Evolutionary conservation across 1,140 invertebrate genomes (phyloP).

Genomic region (Battus philenor): DNA sequence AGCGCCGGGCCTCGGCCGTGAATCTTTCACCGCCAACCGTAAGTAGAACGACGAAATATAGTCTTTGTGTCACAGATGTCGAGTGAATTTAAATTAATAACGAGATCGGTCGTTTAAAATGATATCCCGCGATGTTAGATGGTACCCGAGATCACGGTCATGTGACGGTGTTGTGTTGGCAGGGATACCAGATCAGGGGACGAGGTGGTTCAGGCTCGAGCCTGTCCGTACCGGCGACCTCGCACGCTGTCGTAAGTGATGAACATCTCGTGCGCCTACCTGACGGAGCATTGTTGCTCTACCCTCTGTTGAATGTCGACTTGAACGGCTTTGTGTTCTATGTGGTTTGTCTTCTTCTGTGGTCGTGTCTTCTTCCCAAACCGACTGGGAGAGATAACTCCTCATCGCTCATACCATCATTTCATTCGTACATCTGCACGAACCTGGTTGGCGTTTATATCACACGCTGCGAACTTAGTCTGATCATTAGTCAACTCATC

Average conservation of each 20-base stretch:
- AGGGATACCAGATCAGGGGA: constrained; percentile 69
- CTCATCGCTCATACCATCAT: constrained; percentile 54
- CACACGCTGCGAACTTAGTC: constrained; percentile 36
- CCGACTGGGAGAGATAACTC: constrained; percentile 56
- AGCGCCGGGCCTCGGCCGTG: constrained; percentile 87
- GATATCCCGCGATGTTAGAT: not conserved
- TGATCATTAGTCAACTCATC: constrained; percentile 50
- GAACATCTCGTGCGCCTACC: constrained; percentile 38
- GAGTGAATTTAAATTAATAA: too few species aligned
- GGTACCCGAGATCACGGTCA: constrained; percentile 22
- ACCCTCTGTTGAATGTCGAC: constrained; percentile 54
- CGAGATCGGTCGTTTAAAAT: too few species aligned
- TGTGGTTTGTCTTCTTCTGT: constrained; percentile 57
- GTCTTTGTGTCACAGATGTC: not conserved
- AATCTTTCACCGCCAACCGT: constrained; percentile 92
- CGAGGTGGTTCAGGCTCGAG: constrained; percentile 82
- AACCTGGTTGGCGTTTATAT: constrained; percentile 45
- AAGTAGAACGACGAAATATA: constrained; percentile 51
- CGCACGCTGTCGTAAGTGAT: constrained; percentile 78
- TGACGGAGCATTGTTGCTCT: constrained; percentile 39
- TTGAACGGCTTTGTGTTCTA: constrained; percentile 51
- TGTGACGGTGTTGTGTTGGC: constrained; percentile 66
- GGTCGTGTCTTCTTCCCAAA: constrained; percentile 55
- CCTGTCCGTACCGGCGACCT: constrained; percentile 84
- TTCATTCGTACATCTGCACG: constrained; percentile 59